phyloP scores from a whole-genome alignment of 1,140 invertebrate genomes.

The Cheumatopsyche charites region DNA sequence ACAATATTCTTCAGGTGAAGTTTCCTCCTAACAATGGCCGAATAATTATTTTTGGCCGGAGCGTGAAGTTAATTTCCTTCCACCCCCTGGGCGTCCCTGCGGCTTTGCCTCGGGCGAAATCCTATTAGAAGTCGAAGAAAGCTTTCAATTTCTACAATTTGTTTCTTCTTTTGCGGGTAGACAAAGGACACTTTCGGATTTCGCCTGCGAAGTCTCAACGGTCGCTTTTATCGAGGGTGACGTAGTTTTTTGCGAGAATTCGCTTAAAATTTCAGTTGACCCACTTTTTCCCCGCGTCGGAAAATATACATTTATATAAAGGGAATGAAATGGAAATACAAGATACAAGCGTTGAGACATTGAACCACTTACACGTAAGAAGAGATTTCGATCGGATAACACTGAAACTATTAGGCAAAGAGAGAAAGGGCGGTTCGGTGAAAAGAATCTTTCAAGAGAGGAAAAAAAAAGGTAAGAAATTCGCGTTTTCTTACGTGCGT shows the following conservation, averaged over 20 bases:
- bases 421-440: background rate
- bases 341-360: no score
- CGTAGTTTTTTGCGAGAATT: no score
- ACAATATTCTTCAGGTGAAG: constrained; percentile 32
- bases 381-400: constrained; percentile 20
- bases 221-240: background rate
- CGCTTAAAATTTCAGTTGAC: no score
- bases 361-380: background rate
- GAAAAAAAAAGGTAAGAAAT: no score
- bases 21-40: constrained; percentile 28
- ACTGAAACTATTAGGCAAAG: constrained; percentile 11
- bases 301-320: no score
- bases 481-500: background rate
- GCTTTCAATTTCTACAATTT: constrained; percentile 39
- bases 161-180: constrained; percentile 15
- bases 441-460: background rate
- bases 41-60: constrained; percentile 37
- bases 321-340: no score
- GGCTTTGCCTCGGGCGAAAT: constrained; percentile 17
- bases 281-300: no score
- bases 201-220: constrained; percentile 3
- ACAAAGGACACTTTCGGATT: constrained; percentile 13
- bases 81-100: background rate
- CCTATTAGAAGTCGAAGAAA: constrained; percentile 34
- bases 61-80: constrained; percentile 41